Conservation (phyloP, 37 sponge, comb jelly and placozoan species). For the Aplysina aerophoba region DNA sequence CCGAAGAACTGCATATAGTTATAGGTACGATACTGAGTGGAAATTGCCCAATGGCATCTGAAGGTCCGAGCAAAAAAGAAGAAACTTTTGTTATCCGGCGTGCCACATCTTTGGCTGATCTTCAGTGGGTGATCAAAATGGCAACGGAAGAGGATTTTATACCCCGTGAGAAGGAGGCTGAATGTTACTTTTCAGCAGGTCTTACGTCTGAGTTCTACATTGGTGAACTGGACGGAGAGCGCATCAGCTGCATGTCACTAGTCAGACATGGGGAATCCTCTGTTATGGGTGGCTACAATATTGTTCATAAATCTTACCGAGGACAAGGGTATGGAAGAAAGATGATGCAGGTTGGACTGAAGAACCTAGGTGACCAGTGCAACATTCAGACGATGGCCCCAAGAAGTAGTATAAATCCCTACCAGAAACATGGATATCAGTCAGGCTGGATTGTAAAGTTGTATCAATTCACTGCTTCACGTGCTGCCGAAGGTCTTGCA, state of each 20-base stretch:
- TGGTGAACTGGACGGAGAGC: conserved; percentile 42
- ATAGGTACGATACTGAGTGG: too few species aligned
- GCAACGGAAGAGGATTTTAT: background rate
- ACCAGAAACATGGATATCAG: conserved; percentile 30
- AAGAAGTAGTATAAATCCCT: background rate
- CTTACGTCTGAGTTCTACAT: conserved; percentile 21
- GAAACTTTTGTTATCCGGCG: background rate
- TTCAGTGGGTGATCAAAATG: background rate
- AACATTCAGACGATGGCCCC: conserved; percentile 10
- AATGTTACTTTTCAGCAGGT: background rate
- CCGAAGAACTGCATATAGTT: too few species aligned
- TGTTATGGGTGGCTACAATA: conserved; percentile 7
- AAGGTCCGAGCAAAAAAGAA: too few species aligned
- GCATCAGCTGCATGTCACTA: background rate
- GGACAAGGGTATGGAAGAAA: conserved; percentile 31
- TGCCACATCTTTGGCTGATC: background rate
- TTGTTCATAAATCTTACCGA: conserved; percentile 27
- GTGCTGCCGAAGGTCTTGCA: too few species aligned
- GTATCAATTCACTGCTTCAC: background rate
- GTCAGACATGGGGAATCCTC: background rate
- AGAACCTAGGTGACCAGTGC: background rate
- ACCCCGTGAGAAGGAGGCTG: background rate
- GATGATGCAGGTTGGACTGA: background rate
- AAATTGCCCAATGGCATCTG: too few species aligned
- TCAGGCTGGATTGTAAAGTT: background rate